Conservation (phyloP, 2,888 invertebrate genomes). For the Erannis defoliaria region DNA sequence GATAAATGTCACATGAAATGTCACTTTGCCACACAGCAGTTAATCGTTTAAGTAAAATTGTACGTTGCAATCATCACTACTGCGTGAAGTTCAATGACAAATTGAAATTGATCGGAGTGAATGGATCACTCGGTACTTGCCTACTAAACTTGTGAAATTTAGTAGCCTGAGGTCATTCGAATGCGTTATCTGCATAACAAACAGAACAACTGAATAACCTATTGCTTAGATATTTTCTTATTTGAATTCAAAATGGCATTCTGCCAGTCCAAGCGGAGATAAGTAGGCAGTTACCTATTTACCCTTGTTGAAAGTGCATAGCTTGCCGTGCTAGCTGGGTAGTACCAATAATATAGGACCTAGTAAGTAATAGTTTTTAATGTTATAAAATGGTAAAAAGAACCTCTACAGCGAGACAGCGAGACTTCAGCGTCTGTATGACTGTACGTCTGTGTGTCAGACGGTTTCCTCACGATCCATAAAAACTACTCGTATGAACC, state of each 20-base stretch:
- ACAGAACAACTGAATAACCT: background rate
- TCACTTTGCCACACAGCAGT: constrained; percentile 14
- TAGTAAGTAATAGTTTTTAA: too few species aligned
- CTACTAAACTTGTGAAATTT: constrained; percentile 26
- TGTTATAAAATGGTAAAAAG: too few species aligned
- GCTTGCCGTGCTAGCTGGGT: background rate
- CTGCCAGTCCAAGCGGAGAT: background rate
- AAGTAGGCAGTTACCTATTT: too few species aligned
- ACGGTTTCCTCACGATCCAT: too few species aligned
- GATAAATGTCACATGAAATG: constrained; percentile 20
- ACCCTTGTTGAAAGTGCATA: background rate
- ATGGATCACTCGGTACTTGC: constrained; percentile 31
- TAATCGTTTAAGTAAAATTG: constrained; percentile 27
- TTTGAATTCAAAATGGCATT: background rate
- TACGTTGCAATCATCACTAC: constrained; percentile 19
- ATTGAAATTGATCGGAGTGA: constrained; percentile 37
- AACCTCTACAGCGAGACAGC: too few species aligned
- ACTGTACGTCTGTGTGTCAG: too few species aligned
- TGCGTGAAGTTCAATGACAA: constrained; percentile 44
- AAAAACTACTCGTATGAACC: too few species aligned
- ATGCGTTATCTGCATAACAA: constrained; percentile 25
- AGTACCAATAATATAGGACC: background rate
- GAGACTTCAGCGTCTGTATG: too few species aligned
- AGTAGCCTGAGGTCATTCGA: constrained; percentile 28
- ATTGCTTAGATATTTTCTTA: background rate